Percentiles rank a stretch among this genome's conserved stretches.
phyloP scores from a whole-genome alignment of 1,140 invertebrate genomes.

The Ostrea denselamellosa region DNA sequence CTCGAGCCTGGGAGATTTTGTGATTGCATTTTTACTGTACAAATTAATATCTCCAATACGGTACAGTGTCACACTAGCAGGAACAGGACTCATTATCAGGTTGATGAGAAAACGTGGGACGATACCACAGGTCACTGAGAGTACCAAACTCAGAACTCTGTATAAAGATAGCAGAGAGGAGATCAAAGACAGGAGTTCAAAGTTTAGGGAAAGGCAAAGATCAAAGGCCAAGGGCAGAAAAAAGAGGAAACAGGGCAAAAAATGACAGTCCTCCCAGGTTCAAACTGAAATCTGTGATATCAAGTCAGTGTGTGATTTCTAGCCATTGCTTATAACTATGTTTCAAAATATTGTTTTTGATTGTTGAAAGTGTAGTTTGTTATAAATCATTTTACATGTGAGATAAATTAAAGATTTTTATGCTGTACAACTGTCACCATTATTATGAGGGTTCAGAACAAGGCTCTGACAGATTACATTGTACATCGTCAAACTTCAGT shows the following conservation, averaged over 20 bases:
- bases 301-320: neutral
- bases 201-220: neutral
- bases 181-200: conserved; percentile 13
- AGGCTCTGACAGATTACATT: no score
- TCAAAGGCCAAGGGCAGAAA: conserved; percentile 15
- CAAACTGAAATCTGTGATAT: neutral
- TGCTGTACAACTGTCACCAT: no score
- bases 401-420: no score
- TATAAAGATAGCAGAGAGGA: conserved; percentile 43
- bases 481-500: no score
- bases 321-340: neutral
- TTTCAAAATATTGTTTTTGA: neutral
- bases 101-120: conserved; percentile 84
- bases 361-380: neutral
- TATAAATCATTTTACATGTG: neutral
- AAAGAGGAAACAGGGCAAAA: neutral
- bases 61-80: conserved; percentile 93
- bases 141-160: conserved; percentile 74
- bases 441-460: no score
- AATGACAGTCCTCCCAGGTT: neutral
- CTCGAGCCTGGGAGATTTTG: conserved; percentile 89
- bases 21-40: conserved; percentile 92
- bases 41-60: conserved; percentile 93
- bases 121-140: conserved; percentile 85
- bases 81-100: conserved; percentile 86